Evolutionary conservation across 2,113 vertebrate genomes (phyloP).

Genomic region (Nerophis lumbriciformis): DNA sequence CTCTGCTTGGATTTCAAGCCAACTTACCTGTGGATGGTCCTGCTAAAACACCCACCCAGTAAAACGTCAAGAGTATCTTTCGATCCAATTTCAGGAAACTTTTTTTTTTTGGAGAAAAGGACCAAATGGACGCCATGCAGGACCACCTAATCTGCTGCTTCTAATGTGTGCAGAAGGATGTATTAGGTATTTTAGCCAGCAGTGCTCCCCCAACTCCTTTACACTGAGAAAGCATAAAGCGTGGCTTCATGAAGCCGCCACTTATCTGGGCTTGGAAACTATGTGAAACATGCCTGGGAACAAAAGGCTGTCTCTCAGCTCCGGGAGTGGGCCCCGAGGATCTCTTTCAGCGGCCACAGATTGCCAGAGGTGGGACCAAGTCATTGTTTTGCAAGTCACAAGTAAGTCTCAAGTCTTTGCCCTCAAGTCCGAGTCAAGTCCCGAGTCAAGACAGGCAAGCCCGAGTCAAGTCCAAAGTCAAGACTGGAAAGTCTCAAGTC

Average conservation of each 20-base stretch:
- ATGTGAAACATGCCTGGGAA: conserved; percentile 87
- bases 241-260: conserved; percentile 77
- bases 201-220: conserved; percentile 72
- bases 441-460: no score
- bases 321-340: conserved; percentile 73
- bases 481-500: no score
- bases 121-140: conserved; percentile 38
- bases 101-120: conserved; percentile 42
- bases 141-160: conserved; percentile 83
- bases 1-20: conserved; percentile 52
- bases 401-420: no score
- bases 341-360: conserved; percentile 89
- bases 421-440: no score
- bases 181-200: conserved; percentile 71
- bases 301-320: conserved; percentile 83
- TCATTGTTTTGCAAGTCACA: no score
- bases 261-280: conserved; percentile 86
- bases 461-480: no score
- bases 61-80: conserved; percentile 49
- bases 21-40: conserved; percentile 69
- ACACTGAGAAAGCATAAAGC: conserved; percentile 80
- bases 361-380: no score
- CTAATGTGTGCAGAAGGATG: conserved; percentile 69
- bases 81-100: conserved; percentile 65
- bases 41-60: conserved; percentile 21